Base-by-base conservation (phyloP, 2,113 vertebrate genomes). In the Leucopsar rothschildi region DNA sequence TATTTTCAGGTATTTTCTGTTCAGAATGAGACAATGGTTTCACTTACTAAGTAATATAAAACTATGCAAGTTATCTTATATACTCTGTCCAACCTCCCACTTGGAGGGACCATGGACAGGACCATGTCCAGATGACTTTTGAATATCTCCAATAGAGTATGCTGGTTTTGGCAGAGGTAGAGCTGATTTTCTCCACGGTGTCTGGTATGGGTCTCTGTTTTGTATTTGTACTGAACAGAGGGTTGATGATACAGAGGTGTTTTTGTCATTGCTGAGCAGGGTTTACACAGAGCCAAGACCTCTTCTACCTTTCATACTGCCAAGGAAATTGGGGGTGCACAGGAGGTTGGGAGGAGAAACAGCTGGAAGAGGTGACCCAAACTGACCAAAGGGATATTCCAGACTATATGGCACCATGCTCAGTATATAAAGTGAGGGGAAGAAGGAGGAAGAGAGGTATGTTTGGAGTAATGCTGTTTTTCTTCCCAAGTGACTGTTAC, bases 321-420 rank as follows among this genome's bases (percentile, higher is more conserved):
- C 44, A 42, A 35, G 61, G 44, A 76, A 59, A 5, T 14, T 50
- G 17, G 5, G 6, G 7, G 19, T 47, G 6, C 22, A 10, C 1
- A 3, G 40, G 18, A 55, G 2, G 2, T 0, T 40, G 9, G 16
- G 6, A 76, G 31, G 42, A 75, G 16, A 66, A 8, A 24, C 3
- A 42, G 12, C 9, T 7, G 4, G 23, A 27, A 65, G 10, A 29
- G 5, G 40, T 56, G 16, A 42, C 31, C 29, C 6, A 42, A 27
- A 57, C 4, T 33, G 18, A 3, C 8, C 37, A 65, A 73, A 44
- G 8, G 15, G 19, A 28, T 13, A 44, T 33, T 65, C 31, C 31
- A 73, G 44, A 57, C 18, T 15, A 6, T 11, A 20, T 15, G 50
- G 19, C 18, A 57, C 50, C 31, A 33, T 9, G 8, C 9, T 50